Evolutionary conservation across 1,140 invertebrate species (phyloP).

Genomic region (Mercenaria mercenaria): DNA sequence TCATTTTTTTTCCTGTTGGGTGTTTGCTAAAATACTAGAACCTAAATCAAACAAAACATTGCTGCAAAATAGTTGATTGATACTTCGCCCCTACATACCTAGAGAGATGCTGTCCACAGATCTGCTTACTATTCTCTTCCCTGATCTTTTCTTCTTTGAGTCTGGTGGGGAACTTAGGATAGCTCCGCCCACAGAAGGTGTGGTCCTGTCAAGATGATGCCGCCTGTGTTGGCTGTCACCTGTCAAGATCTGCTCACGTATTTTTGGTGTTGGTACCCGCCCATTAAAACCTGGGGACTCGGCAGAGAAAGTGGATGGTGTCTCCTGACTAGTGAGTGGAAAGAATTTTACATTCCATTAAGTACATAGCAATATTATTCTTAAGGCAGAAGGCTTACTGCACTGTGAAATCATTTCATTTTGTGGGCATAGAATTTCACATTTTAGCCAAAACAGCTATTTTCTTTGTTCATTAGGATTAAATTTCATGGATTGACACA

Average conservation of each 20-base stretch:
- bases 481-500: too few species aligned
- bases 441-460: too few species aligned
- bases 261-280: slow-evolving; percentile 76
- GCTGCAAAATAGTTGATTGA: too few species aligned
- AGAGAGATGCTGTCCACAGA: slow-evolving; percentile 55
- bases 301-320: slow-evolving; percentile 43
- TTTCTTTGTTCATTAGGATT: too few species aligned
- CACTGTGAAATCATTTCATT: too few species aligned
- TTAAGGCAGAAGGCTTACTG: neutral
- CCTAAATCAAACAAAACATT: too few species aligned
- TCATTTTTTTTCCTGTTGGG: too few species aligned
- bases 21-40: too few species aligned
- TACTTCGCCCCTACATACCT: too few species aligned
- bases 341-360: neutral
- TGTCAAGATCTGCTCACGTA: slow-evolving; percentile 55
- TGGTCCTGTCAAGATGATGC: slow-evolving; percentile 82
- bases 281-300: slow-evolving; percentile 61
- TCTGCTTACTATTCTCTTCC: slow-evolving; percentile 55
- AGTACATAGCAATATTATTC: neutral
- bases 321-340: neutral
- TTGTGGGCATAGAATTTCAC: too few species aligned
- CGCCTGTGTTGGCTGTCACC: slow-evolving; percentile 44
- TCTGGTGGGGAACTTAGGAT: slow-evolving; percentile 75
- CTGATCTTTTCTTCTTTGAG: slow-evolving; percentile 24
- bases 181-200: slow-evolving; percentile 78